Evolutionary conservation across 2,113 vertebrate species (phyloP).

Genomic region (Neodontobutis hainanensis): DNA sequence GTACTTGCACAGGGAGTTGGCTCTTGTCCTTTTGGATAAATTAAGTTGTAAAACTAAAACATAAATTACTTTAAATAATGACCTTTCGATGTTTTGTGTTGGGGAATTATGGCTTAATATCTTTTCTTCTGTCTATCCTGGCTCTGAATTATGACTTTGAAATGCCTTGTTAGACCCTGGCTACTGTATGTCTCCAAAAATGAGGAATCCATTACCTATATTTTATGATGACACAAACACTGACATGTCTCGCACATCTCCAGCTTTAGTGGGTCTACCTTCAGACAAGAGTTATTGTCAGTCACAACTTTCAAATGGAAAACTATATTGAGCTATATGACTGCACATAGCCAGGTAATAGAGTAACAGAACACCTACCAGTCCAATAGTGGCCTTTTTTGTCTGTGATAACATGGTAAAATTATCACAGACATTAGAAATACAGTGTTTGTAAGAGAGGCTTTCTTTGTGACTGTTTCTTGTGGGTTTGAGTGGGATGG

Average conservation of each 20-base stretch:
- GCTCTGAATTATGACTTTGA: background rate
- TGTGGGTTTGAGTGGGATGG: background rate
- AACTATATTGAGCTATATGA: background rate
- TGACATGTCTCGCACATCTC: background rate
- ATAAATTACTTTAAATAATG: background rate
- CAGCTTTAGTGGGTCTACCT: background rate
- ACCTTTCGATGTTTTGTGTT: background rate
- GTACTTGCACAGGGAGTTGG: slow-evolving; percentile 11
- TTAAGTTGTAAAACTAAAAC: background rate
- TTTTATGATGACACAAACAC: background rate
- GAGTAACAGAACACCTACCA: background rate
- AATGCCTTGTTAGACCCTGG: background rate
- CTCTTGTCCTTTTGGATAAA: background rate
- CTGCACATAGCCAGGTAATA: background rate
- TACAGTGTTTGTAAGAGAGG: slow-evolving; percentile 1
- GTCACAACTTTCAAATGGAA: background rate
- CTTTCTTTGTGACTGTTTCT: slow-evolving; percentile 21
- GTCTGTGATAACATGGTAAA: slow-evolving; percentile 31
- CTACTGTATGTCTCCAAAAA: background rate
- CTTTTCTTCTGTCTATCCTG: background rate
- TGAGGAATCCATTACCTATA: background rate
- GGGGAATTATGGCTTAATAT: background rate
- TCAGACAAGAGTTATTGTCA: background rate
- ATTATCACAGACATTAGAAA: background rate
- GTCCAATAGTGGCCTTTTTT: background rate